A percentile compares a stretch with the other conserved stretches of the same genome.
phyloP scores from a whole-genome alignment of 1,140 invertebrate genomes.

The Stenopsyche tienmushanensis region DNA sequence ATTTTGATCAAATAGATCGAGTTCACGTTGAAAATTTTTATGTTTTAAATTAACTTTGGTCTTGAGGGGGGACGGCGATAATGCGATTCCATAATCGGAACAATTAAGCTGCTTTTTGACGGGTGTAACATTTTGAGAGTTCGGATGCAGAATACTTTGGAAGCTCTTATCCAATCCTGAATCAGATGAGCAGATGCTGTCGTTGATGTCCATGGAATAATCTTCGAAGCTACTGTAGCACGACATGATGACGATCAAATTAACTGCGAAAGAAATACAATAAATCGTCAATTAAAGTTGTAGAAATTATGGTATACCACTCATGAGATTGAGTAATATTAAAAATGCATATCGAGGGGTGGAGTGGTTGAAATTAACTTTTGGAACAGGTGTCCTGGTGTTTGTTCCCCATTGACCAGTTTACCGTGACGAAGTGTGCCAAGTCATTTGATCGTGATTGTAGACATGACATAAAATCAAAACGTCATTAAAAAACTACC shows the following conservation, averaged over 20 bases:
- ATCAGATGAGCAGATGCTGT: conserved; percentile 68
- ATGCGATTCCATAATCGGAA: conserved; percentile 47
- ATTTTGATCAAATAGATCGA: not conserved
- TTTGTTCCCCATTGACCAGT: not conserved
- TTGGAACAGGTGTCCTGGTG: conserved; percentile 24
- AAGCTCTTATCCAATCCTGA: conserved; percentile 68
- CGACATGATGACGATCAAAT: conserved; percentile 40
- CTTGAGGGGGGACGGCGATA: conserved; percentile 35
- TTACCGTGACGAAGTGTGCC: conserved; percentile 14
- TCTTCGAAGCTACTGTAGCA: conserved; percentile 47
- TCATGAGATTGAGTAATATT: too few species aligned
- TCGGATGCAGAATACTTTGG: conserved; percentile 25
- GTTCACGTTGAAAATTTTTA: not conserved
- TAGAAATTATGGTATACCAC: too few species aligned
- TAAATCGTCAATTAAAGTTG: too few species aligned
- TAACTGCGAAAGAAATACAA: not conserved
- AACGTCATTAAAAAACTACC: not conserved
- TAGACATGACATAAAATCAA: conserved; percentile 14
- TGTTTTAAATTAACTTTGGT: conserved; percentile 42
- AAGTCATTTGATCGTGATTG: conserved; percentile 12
- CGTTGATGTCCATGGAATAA: conserved; percentile 60
- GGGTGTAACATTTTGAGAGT: conserved; percentile 15
- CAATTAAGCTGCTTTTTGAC: conserved; percentile 44
- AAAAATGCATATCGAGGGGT: too few species aligned
- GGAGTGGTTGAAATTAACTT: conserved; percentile 20